phyloP scores from a whole-genome alignment of 1,140 invertebrate species.

The Papilio helenus region DNA sequence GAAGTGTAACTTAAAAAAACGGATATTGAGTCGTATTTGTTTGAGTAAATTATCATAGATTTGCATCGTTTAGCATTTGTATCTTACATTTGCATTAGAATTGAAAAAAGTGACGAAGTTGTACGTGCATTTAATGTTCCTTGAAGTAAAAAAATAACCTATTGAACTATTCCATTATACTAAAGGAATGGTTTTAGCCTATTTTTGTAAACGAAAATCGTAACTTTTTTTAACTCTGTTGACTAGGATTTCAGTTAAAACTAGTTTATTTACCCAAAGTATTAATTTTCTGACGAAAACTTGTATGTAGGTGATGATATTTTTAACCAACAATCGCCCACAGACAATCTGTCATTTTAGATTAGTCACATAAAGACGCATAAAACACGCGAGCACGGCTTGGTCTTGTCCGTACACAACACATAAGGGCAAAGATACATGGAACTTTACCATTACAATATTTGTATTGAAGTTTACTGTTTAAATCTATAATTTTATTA shows the following conservation, averaged over 20 bases:
- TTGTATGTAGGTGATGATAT: constrained; percentile 39
- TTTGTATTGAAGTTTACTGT: background rate
- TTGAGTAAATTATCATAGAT: constrained; percentile 26
- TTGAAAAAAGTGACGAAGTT: background rate
- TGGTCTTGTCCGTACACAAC: background rate
- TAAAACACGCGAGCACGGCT: constrained; percentile 7
- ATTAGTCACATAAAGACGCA: constrained; percentile 44
- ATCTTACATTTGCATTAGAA: background rate
- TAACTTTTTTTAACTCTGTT: background rate
- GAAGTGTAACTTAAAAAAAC: constrained; percentile 24
- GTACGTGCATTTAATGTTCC: background rate
- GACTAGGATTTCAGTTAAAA: background rate
- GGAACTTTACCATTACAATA: background rate
- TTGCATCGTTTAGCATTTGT: constrained; percentile 14
- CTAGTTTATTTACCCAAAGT: background rate
- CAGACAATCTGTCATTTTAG: constrained; percentile 48
- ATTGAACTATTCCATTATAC: background rate
- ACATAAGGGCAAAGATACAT: background rate
- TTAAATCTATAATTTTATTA: too few species aligned
- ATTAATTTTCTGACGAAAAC: background rate
- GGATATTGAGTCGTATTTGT: background rate
- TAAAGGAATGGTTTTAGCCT: background rate
- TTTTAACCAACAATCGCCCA: constrained; percentile 46
- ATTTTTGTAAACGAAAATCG: background rate
- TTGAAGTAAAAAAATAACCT: background rate